Evolutionary conservation across 2,888 invertebrate genomes (phyloP).

Genomic region (Diplazon laetatorius): DNA sequence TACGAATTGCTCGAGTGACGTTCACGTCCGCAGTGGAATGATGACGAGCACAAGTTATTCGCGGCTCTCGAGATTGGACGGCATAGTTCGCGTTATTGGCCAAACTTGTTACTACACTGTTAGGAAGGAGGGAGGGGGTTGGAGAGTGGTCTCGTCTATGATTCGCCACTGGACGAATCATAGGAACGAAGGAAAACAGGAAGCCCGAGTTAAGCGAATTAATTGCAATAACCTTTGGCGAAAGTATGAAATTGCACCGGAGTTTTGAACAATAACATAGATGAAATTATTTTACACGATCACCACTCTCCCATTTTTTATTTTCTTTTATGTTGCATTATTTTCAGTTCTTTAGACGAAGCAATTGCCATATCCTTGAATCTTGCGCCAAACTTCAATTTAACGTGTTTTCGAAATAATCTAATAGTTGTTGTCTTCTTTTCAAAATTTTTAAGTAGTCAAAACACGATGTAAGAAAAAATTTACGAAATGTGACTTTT

Average conservation of each 20-base stretch:
- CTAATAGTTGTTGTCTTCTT: no score
- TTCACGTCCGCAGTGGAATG: conserved; percentile 36
- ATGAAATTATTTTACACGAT: no score
- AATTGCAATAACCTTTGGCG: conserved; percentile 73
- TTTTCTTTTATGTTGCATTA: no score
- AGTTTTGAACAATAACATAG: conserved; percentile 72
- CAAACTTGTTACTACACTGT: no score
- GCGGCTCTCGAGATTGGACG: conserved; percentile 56
- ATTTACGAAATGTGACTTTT: no score
- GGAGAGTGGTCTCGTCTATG: no score
- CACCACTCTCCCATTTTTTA: conserved; percentile 35
- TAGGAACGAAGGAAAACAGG: conserved; percentile 72
- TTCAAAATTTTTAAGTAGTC: no score
- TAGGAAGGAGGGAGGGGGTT: no score
- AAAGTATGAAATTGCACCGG: conserved; percentile 76
- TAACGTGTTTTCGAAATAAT: no score
- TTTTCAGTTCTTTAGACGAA: no score
- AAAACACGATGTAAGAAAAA: no score
- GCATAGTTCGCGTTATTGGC: conserved; percentile 21
- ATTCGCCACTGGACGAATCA: conserved; percentile 1
- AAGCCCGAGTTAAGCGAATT: conserved; percentile 79
- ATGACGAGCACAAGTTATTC: conserved; percentile 47
- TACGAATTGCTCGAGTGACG: conserved; percentile 21
- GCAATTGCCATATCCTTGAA: conserved; percentile 42
- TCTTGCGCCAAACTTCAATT: no score